Percentiles rank a stretch among this genome's conserved stretches.
These are phyloP conservation scores for Physella acuta DNA, from an alignment of 1,140 invertebrate genomes.

Conservation along the genomic window DNA sequence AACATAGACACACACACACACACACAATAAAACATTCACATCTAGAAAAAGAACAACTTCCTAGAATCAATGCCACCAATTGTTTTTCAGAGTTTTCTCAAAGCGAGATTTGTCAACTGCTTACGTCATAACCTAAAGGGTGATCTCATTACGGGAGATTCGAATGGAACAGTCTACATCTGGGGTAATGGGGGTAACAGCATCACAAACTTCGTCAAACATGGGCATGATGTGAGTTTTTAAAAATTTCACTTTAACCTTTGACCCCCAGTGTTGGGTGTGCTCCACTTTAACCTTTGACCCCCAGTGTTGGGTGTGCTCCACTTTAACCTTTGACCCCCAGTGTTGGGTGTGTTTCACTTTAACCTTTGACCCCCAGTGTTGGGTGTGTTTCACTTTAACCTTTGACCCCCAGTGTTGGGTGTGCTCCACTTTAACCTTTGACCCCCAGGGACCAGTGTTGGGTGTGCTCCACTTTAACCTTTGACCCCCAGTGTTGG, in stretches of 20 bases:
- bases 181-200: slow-evolving; percentile 75
- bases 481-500: slow-evolving; percentile 48
- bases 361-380: slow-evolving; percentile 46
- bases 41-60: too few relatives aligned
- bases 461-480: slow-evolving; percentile 38
- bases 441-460: slow-evolving; percentile 47
- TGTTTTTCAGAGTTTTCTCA: slow-evolving; percentile 71
- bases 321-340: slow-evolving; percentile 39
- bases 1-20: too few relatives aligned
- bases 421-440: slow-evolving; percentile 35
- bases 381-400: slow-evolving; percentile 37
- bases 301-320: slow-evolving; percentile 48
- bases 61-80: too few relatives aligned
- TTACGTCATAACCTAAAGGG: slow-evolving; percentile 82
- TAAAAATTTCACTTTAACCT: too few relatives aligned
- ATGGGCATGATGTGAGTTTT: slow-evolving; percentile 80
- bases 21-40: too few relatives aligned
- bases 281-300: slow-evolving; percentile 38
- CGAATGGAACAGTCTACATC: slow-evolving; percentile 84
- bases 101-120: slow-evolving; percentile 88
- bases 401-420: slow-evolving; percentile 48
- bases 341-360: slow-evolving; percentile 43
- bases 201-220: slow-evolving; percentile 67
- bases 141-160: slow-evolving; percentile 89
- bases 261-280: slow-evolving; percentile 48